Conservation (phyloP, 1,140 invertebrate genomes). For the Pseudomyrmex flavicornis region DNA sequence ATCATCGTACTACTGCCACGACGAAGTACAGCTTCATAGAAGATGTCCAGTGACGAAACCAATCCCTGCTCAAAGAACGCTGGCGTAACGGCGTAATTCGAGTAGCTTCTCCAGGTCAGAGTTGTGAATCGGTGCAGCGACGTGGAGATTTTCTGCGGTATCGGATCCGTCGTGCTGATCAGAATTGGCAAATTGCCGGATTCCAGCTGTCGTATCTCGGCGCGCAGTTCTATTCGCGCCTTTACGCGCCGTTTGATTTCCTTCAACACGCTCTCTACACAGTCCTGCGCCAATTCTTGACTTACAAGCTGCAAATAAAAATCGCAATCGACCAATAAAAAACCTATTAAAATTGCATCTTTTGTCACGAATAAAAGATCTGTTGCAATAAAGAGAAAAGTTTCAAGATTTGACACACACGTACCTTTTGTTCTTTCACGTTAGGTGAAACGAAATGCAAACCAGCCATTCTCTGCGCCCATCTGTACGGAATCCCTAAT, state of each 20-base stretch:
- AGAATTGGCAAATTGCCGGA: conserved; percentile 85
- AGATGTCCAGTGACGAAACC: conserved; percentile 87
- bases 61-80: conserved; percentile 83
- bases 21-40: conserved; percentile 89
- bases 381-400: no score
- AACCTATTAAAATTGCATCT: no score
- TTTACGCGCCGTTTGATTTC: conserved; percentile 90
- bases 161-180: conserved; percentile 68
- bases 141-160: conserved; percentile 80
- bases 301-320: conserved; percentile 76
- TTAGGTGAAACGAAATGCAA: conserved; percentile 89
- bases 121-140: conserved; percentile 79
- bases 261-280: conserved; percentile 89
- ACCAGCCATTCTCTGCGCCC: conserved; percentile 96
- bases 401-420: not conserved
- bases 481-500: conserved; percentile 93
- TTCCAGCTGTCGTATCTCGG: conserved; percentile 92
- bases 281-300: conserved; percentile 86
- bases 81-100: conserved; percentile 68
- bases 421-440: conserved; percentile 77
- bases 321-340: not conserved
- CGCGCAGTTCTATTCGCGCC: conserved; percentile 90
- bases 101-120: conserved; percentile 79
- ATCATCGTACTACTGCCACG: conserved; percentile 87
- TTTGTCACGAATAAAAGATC: no score